These are phyloP conservation scores for Trisateles emortualis DNA, from an alignment of 2,888 invertebrate genomes.

Conservation along the genomic window DNA sequence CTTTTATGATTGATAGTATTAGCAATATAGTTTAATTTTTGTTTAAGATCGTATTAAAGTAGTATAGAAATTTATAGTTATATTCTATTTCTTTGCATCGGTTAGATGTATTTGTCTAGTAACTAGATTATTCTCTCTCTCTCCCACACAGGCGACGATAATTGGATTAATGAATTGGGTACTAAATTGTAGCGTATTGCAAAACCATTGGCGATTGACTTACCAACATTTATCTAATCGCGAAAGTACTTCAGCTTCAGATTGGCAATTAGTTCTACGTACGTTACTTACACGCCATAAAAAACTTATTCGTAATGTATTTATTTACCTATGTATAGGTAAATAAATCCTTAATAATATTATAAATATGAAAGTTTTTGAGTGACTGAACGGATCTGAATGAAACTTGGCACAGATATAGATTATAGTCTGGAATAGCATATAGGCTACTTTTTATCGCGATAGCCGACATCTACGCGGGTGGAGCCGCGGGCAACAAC, in stretches of 20 bases:
- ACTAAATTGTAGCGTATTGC: slow-evolving; percentile 40
- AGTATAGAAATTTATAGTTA: neutral
- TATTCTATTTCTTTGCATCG: slow-evolving; percentile 2
- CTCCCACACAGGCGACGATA: slow-evolving; percentile 48
- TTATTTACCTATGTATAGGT: neutral
- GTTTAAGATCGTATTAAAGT: neutral
- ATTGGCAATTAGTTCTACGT: slow-evolving; percentile 45
- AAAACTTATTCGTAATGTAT: slow-evolving; percentile 4
- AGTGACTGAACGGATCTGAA: too few species aligned
- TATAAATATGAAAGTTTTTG: too few species aligned
- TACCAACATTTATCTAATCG: slow-evolving; percentile 32
- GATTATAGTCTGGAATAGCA: too few species aligned
- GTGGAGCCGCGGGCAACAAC: too few species aligned
- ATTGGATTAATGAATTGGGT: slow-evolving; percentile 42
- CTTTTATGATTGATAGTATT: neutral
- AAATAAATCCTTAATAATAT: neutral
- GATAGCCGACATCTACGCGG: too few species aligned
- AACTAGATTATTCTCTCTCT: slow-evolving; percentile 8
- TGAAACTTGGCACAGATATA: too few species aligned
- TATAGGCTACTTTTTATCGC: too few species aligned
- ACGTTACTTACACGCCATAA: slow-evolving; percentile 44
- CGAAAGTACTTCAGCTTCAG: slow-evolving; percentile 39
- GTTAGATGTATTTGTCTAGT: neutral
- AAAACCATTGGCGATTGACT: slow-evolving; percentile 45
- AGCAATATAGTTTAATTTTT: neutral